These are phyloP conservation scores for Campylomormyrus numenius DNA, from an alignment of 2,113 vertebrate species.

Conservation along the genomic window DNA sequence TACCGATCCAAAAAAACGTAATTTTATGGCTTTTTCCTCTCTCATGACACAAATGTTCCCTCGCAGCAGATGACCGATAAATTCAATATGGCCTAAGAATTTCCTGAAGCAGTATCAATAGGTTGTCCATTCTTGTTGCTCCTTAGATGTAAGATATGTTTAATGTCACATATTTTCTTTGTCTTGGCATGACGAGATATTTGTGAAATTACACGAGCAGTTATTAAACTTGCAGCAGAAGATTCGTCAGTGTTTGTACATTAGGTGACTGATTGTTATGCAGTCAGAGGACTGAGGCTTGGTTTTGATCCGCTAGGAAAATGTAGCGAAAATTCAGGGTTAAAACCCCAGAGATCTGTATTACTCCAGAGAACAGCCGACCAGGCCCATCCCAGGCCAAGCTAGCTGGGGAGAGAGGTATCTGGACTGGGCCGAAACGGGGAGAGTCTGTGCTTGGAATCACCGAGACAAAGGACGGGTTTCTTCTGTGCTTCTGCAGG, in stretches of 20 bases:
- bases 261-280: not conserved
- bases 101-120: constrained; percentile 11
- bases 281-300: not conserved
- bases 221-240: not conserved
- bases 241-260: no score
- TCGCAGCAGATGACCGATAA: not conserved
- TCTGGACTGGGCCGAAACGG: constrained; percentile 19
- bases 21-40: constrained; percentile 8
- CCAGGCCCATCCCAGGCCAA: not conserved
- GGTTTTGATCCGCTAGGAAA: not conserved
- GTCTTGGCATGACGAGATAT: not conserved
- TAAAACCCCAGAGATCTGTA: not conserved
- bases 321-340: not conserved
- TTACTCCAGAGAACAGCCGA: not conserved
- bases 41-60: constrained; percentile 9
- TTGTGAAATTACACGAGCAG: not conserved
- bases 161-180: not conserved
- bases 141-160: not conserved
- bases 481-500: constrained; percentile 25
- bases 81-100: not conserved
- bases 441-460: constrained; percentile 3
- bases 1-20: not conserved
- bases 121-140: not conserved
- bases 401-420: not conserved
- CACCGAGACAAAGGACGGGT: constrained; percentile 10